Base-by-base conservation (phyloP, 2,113 vertebrate species). In the Centropus bengalensis region DNA sequence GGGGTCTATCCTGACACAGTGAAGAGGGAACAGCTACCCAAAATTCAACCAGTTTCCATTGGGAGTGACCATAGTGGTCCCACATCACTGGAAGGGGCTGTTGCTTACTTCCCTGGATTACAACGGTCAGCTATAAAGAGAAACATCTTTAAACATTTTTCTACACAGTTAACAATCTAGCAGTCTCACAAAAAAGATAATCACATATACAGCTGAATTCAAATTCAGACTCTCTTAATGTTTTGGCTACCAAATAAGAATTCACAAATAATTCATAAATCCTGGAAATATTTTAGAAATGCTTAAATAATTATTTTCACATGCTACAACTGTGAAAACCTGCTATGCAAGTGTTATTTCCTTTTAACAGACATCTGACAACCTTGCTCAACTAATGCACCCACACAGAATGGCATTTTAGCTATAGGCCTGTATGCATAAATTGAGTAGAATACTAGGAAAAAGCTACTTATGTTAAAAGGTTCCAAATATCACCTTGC, bases 331-430 rank as follows among this genome's bases (percentile, higher is more conserved):
- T 94, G 33, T 83, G 79, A 70, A 94, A 95, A 91, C 71, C 68
- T 91, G 95, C 64, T 83, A 5, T 21, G 71, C 93, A 64, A 87
- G 44, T 33, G 47, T 51, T 83, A 44, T 84, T 86, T 71, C 80
- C 73, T 92, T 93, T 90, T 75, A 91, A 86, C 18, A 92, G 44
- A 78, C 58, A 64, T 87, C 80, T 89, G 79, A 90, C 69, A 86
- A 75, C 27, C 90, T 81, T 47, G 19, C 8, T 84, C 56, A 68
- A 59, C 47, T 77, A 95, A 71, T 2, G 4, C 73, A 82, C 68
- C 79, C 83, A 90, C 58, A 76, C 47, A 58, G n/a, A 64, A 44
- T 0, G 0, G 90, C 36, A 86, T 87, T 93, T 80, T 63, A 88
- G 47, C 82, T 67, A 3, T 63, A 18, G 49, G 58, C n/a, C 96